Evolutionary conservation across 2,797 vertebrate genomes (phyloP).

Genomic region (Mastacembelus armatus): DNA sequence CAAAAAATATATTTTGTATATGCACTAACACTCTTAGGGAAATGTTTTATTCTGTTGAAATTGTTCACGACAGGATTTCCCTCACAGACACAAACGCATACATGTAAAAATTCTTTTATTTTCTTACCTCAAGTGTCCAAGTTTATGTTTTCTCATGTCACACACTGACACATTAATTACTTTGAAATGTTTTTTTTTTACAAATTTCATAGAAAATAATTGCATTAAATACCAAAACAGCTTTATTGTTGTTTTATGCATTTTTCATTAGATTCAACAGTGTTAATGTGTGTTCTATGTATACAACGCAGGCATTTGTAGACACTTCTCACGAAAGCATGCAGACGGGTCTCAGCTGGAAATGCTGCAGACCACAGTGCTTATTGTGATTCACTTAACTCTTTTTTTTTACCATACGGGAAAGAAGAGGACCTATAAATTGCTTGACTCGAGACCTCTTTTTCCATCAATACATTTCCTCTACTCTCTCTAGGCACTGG

Average conservation of each 20-base stretch:
- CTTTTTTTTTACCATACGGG: constrained; percentile 31
- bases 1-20: constrained; percentile 3
- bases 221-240: constrained; percentile 20
- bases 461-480: constrained; percentile 69
- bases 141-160: background rate
- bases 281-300: constrained; percentile 22
- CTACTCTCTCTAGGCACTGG: constrained; percentile 32
- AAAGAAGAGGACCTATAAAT: constrained; percentile 57
- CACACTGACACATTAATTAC: constrained; percentile 8
- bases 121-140: background rate
- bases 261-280: constrained; percentile 37
- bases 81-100: too few relatives aligned
- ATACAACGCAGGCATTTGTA: constrained; percentile 27
- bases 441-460: constrained; percentile 62
- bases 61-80: too few relatives aligned
- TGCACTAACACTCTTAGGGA: background rate
- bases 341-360: constrained; percentile 33
- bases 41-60: too few relatives aligned
- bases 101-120: too few relatives aligned
- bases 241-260: constrained; percentile 27
- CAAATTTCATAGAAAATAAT: constrained; percentile 14
- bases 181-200: constrained; percentile 15
- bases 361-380: constrained; percentile 42
- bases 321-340: constrained; percentile 28
- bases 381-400: constrained; percentile 61